These are phyloP conservation scores for Synanthedon formicaeformis DNA, from an alignment of 2,888 invertebrate species.

Conservation along the genomic window DNA sequence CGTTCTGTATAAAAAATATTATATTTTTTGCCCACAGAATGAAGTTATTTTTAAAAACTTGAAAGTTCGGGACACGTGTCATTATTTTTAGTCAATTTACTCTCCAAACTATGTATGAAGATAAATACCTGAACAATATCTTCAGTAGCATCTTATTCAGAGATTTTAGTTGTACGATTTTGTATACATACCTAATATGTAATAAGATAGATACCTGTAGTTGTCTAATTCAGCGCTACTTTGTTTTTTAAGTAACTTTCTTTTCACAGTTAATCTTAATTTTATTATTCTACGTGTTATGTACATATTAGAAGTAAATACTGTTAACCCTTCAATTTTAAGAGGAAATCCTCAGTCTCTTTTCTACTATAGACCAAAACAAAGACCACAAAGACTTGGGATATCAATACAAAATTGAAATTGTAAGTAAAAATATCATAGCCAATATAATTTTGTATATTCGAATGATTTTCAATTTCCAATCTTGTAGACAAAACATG, in stretches of 20 bases:
- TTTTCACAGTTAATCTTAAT: slow-evolving; percentile 12
- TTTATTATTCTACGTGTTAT: slow-evolving; percentile 33
- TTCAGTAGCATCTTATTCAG: slow-evolving; percentile 21
- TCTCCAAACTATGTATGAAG: slow-evolving; percentile 42
- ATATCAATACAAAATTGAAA: no score
- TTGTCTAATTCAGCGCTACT: slow-evolving; percentile 5
- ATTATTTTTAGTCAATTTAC: slow-evolving; percentile 58
- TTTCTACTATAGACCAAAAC: slow-evolving; percentile 11
- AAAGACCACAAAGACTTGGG: slow-evolving; percentile 11
- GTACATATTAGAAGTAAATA: slow-evolving; percentile 59
- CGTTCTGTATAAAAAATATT: no score
- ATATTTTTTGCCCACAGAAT: no score
- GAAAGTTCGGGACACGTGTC: slow-evolving; percentile 27
- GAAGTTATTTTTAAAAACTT: no score
- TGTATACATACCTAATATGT: slow-evolving; percentile 14
- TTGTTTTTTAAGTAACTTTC: slow-evolving; percentile 1
- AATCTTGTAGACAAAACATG: slow-evolving; percentile 1
- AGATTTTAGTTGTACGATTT: slow-evolving; percentile 20
- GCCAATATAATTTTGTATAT: not conserved
- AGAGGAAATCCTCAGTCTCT: not conserved
- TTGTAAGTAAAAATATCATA: no score
- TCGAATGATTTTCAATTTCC: not conserved
- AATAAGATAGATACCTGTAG: slow-evolving; percentile 4
- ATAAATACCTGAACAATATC: slow-evolving; percentile 18
- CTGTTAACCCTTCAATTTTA: slow-evolving; percentile 16